Percentiles rank a stretch among this genome's conserved stretches.
phyloP scores from a whole-genome alignment of 2,888 invertebrate species.

The Hydroisotoma schaefferi region DNA sequence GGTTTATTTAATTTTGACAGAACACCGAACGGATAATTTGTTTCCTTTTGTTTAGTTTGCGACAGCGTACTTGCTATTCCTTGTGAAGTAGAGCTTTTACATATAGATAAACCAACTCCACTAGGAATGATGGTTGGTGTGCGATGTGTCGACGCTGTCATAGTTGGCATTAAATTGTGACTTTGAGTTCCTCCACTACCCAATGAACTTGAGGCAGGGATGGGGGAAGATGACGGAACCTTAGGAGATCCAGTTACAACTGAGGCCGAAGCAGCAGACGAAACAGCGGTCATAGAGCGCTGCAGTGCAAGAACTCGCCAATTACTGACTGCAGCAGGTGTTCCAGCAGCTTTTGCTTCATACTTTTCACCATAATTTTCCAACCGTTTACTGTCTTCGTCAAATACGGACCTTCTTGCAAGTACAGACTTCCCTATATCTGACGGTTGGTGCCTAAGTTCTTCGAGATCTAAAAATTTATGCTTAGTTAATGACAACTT shows the following conservation, averaged over 20 bases:
- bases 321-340: conserved; percentile 28
- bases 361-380: conserved; percentile 82
- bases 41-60: neutral
- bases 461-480: conserved; percentile 65
- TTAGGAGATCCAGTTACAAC: conserved; percentile 14
- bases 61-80: neutral
- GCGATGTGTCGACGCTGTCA: neutral
- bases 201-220: conserved; percentile 27
- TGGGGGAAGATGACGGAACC: conserved; percentile 30
- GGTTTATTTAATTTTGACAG: neutral
- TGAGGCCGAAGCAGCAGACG: conserved; percentile 25
- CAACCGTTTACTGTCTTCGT: conserved; percentile 88
- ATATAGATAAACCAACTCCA: neutral
- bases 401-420: conserved; percentile 89
- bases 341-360: conserved; percentile 55
- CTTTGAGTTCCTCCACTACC: conserved; percentile 15
- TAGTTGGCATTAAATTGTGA: neutral
- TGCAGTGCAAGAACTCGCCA: conserved; percentile 41
- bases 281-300: conserved; percentile 36
- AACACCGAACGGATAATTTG: neutral
- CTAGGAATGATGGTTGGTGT: no score
- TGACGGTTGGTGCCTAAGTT: conserved; percentile 81
- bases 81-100: neutral
- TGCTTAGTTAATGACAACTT: neutral
- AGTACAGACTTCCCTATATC: conserved; percentile 89